These are phyloP conservation scores for Vulpes vulpes DNA, from an alignment of 2,113 vertebrate species.

Conservation along the genomic window DNA sequence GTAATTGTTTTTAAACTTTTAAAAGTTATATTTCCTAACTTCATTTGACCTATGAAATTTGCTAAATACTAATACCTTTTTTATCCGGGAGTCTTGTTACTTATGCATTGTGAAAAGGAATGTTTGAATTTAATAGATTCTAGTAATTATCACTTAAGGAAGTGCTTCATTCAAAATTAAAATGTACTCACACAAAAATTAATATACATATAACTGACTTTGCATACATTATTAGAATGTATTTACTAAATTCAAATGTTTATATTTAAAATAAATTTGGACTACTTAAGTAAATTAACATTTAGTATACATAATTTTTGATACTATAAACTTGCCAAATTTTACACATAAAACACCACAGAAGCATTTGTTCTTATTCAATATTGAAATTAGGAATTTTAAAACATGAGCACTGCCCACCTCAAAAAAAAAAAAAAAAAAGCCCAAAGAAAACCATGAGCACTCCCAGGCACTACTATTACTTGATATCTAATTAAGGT, in stretches of 20 bases:
- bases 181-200: background rate
- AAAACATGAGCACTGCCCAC: background rate
- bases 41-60: background rate
- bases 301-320: background rate
- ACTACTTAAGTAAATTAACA: background rate
- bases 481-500: slow-evolving; percentile 60
- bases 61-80: background rate
- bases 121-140: slow-evolving; percentile 25
- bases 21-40: background rate
- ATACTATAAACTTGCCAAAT: background rate
- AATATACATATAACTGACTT: background rate
- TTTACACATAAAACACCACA: background rate
- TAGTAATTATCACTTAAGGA: background rate
- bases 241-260: slow-evolving; percentile 21
- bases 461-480: slow-evolving; percentile 8
- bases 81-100: background rate
- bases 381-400: slow-evolving; percentile 59
- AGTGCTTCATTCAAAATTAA: background rate
- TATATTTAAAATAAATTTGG: slow-evolving; percentile 43
- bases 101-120: background rate
- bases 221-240: background rate
- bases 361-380: slow-evolving; percentile 23
- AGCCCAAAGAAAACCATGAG: background rate
- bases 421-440: too few species aligned
- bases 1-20: background rate